A percentile compares a stretch with the other conserved stretches of the same genome.
Conservation (phyloP, 2,888 invertebrate genomes). For the Chrysodeixis includens region DNA sequence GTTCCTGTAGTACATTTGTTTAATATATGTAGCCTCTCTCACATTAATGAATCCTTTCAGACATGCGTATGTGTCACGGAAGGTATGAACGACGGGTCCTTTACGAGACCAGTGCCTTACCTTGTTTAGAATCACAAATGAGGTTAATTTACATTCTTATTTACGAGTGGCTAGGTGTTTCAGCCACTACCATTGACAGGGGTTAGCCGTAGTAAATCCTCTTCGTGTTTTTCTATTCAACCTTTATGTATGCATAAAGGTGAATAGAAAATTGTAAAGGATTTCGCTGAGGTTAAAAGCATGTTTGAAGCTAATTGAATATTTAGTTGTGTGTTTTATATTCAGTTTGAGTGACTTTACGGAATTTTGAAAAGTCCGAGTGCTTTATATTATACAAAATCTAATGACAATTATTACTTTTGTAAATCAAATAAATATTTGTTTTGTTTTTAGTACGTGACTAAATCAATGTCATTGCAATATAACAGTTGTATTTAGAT, state of each 20-base stretch:
- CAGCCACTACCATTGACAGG: not conserved
- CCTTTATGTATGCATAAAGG: not conserved
- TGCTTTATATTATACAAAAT: no score
- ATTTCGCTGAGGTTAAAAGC: no score
- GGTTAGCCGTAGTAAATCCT: not conserved
- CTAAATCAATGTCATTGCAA: no score
- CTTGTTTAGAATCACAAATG: conserved; percentile 5
- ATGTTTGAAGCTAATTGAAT: no score
- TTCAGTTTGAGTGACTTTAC: no score
- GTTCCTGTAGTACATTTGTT: not conserved
- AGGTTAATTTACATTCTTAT: not conserved
- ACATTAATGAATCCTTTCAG: not conserved
- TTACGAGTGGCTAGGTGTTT: not conserved
- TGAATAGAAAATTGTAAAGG: not conserved
- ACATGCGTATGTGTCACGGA: not conserved
- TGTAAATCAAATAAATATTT: no score
- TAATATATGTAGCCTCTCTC: no score
- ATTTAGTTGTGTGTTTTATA: no score
- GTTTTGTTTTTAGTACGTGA: no score
- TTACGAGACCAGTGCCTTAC: not conserved
- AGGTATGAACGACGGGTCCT: not conserved
- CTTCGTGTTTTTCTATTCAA: not conserved
- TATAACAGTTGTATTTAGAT: no score
- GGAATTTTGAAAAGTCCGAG: no score
- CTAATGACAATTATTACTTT: no score